Evolutionary conservation across 2,113 vertebrate genomes (phyloP).

Genomic region (Dasyprocta punctata): DNA sequence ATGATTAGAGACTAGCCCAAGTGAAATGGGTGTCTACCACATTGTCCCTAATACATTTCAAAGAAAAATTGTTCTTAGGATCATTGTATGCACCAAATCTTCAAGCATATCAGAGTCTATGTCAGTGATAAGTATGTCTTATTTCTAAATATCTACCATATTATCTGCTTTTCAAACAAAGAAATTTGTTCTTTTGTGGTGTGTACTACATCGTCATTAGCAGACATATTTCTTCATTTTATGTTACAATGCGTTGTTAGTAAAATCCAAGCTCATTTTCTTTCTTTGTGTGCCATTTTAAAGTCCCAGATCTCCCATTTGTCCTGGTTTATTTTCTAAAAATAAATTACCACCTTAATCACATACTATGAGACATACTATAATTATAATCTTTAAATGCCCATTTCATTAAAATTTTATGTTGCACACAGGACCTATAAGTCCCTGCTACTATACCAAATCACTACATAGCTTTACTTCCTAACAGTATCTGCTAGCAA

Average conservation of each 20-base stretch:
- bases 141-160: neutral
- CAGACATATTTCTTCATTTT: constrained; percentile 55
- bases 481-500: constrained; percentile 54
- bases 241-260: constrained; percentile 26
- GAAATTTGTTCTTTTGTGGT: neutral
- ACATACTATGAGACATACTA: constrained; percentile 69
- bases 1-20: neutral
- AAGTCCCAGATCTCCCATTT: constrained; percentile 74
- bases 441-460: constrained; percentile 61
- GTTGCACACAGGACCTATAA: constrained; percentile 69
- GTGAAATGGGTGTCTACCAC: neutral
- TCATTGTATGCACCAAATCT: neutral
- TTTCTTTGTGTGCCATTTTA: constrained; percentile 52
- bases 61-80: neutral
- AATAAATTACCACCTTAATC: constrained; percentile 78
- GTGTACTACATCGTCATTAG: neutral
- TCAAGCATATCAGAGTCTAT: neutral
- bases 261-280: constrained; percentile 66
- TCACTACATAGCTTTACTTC: constrained; percentile 69
- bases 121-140: neutral
- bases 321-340: constrained; percentile 72
- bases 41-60: neutral
- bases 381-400: constrained; percentile 72
- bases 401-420: constrained; percentile 83
- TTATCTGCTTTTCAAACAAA: constrained; percentile 7